A percentile compares a stretch with the other conserved stretches of the same genome.
Evolutionary conservation across 2,888 invertebrate genomes (phyloP).

Genomic region (Cantharis rufa): DNA sequence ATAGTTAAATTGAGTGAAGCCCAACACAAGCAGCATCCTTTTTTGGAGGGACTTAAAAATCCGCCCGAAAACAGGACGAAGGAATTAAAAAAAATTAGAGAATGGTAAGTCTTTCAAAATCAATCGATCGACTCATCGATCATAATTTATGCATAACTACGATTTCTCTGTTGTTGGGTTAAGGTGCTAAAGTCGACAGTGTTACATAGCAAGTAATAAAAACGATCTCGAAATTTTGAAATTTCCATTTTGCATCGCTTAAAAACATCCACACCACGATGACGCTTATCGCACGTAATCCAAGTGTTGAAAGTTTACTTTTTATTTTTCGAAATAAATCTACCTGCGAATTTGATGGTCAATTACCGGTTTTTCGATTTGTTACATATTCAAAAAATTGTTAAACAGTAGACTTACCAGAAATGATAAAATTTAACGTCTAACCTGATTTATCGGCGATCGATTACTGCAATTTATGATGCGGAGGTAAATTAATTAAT

Average conservation of each 20-base stretch:
- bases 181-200: neutral
- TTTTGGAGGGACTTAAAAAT: conserved; percentile 61
- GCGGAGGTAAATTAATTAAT: too few species aligned
- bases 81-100: conserved; percentile 62
- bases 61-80: conserved; percentile 61
- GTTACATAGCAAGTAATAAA: neutral
- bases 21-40: conserved; percentile 56
- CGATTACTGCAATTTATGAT: too few species aligned
- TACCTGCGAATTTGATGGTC: neutral
- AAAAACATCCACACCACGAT: neutral
- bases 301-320: too few species aligned
- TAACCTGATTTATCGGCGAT: too few species aligned
- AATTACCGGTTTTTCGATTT: neutral
- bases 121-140: neutral
- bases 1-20: conserved; percentile 2
- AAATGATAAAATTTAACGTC: neutral
- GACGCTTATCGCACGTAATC: too few species aligned
- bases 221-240: neutral
- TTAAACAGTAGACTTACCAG: neutral
- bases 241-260: neutral
- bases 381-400: neutral
- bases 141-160: neutral
- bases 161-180: neutral
- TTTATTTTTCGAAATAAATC: too few species aligned
- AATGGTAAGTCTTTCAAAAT: conserved; percentile 56